Base-by-base conservation (phyloP, 1,140 invertebrate genomes). In the Aphelinus certus region DNA sequence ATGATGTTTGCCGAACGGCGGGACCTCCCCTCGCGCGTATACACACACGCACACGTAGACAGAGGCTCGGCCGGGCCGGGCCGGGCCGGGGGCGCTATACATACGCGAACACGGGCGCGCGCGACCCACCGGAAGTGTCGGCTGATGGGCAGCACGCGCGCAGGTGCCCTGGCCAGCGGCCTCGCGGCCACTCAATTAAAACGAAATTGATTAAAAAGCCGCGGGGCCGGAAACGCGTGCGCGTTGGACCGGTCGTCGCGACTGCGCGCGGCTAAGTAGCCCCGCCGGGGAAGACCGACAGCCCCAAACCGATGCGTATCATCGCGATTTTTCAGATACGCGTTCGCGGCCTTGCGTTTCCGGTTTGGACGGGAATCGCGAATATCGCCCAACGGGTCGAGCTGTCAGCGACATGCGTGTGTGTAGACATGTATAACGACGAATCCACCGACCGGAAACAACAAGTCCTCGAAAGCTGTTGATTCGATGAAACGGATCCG, bases 401-500 rank as follows among this genome's bases (percentile, higher is more conserved):
- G 3, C 45, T 58, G 66, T 71, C 60, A 71, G 49, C 26, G 26
- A 26, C 26, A 26, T 26, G 26, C 26, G 26, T 26, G 26, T 26
- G 26, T 71, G 42, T 2, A 62, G 62, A 53, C 69, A 62, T 46
- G 56, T 26, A 43, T 61, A 43, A 49, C 45, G 47, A 53, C 2
- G n/a, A 48, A 70, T 61, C 43, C 45, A 48, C 26, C 26, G 4
- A 70, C 48, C 58, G 57, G 68, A 60, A 70, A 70, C 47, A 61
- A 70, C n/a, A 45, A 70, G 68, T 26, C 42, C 4, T 10, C 42
- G 26, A 47, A 71, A 71, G 60, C 62, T 43, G 69, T 71, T 71
- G 69, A 71, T 71, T 71, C 62, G 69, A 62, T 71, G 60, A 71
- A 71, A 71, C 53, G 6, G 6, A 70, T 61, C n/a, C 9, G 4